Base-by-base conservation (phyloP, 2,888 invertebrate genomes). In the Dryomyza anilis region DNA sequence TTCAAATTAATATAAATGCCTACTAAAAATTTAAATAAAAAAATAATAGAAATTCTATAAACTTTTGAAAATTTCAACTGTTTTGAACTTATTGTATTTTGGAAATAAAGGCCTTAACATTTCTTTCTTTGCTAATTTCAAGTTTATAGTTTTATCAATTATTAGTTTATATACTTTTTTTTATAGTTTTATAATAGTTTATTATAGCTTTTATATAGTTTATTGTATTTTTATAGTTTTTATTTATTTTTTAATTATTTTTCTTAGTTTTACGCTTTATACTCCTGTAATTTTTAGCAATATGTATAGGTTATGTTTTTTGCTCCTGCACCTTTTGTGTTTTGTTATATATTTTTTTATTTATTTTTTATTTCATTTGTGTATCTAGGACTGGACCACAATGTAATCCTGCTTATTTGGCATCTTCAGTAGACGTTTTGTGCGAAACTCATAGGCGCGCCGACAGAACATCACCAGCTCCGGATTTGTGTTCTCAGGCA, bases 401-500 rank as follows among this genome's bases (percentile, higher is more conserved):
- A 71, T 68, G 64, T 74, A 74, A 69, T 76, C 76, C 66, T 76
- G 80, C 71, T 81, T 81, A 66, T 78, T 81, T 69, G 82, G 81
- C 77, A 81, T 74, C 74, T 83, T 83, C 67, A 83, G 77, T 67
- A 84, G 75, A 67, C 83, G 81, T 81, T 94, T 95, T 76, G 94
- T 92, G 74, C 96, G 88, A 85, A 95, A 96, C 85, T 98, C 97
- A 86, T 97, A 98, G 67, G 97, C 93, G 75, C 94, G 91, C 56
- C 96, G 90, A 84, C 97, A 97, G 86, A 96, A 94, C 82, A 97
- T 93, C 48, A 98, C 93, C 83, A 95, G 89, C 76, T 96, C 96
- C 8, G 90, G 87, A 63, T 90, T 88, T 57, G 90, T 88, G 65
- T 72, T 89, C 84, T 84, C 89, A 84, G 84, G 90, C 81, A 83